These are phyloP conservation scores for Serinus canaria DNA, from an alignment of 2,113 vertebrate genomes.

Conservation along the genomic window DNA sequence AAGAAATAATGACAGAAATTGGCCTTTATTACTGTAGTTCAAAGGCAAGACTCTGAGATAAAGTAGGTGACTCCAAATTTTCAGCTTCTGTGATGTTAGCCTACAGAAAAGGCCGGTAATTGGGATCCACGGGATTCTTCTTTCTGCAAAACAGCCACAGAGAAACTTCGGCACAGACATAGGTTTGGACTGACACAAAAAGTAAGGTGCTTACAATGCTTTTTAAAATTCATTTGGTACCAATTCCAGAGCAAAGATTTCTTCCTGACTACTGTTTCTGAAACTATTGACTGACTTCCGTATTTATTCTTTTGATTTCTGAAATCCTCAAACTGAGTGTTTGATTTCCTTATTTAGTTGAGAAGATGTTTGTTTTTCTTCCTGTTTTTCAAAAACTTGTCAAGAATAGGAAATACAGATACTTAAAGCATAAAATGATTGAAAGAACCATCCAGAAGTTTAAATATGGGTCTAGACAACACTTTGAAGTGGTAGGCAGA, in stretches of 20 bases:
- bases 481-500: neutral
- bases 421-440: neutral
- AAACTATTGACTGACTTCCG: neutral
- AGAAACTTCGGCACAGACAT: neutral
- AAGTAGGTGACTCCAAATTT: conserved; percentile 46
- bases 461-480: neutral
- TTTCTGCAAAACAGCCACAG: neutral
- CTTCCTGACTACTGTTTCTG: neutral
- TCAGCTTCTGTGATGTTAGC: neutral
- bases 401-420: neutral
- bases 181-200: neutral
- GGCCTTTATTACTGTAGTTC: conserved; percentile 18
- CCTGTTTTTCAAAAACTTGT: neutral
- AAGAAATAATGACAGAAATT: conserved; percentile 58
- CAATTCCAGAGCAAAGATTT: neutral
- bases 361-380: neutral
- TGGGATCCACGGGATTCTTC: conserved; percentile 21
- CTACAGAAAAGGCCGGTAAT: conserved; percentile 10
- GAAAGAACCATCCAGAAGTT: neutral
- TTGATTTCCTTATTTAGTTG: neutral
- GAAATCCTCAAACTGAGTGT: neutral
- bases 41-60: conserved; percentile 45
- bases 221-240: conserved; percentile 18
- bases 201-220: neutral
- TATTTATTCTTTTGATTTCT: conserved; percentile 23